phyloP scores from a whole-genome alignment of 2,888 invertebrate genomes.

The Agrochola macilenta region DNA sequence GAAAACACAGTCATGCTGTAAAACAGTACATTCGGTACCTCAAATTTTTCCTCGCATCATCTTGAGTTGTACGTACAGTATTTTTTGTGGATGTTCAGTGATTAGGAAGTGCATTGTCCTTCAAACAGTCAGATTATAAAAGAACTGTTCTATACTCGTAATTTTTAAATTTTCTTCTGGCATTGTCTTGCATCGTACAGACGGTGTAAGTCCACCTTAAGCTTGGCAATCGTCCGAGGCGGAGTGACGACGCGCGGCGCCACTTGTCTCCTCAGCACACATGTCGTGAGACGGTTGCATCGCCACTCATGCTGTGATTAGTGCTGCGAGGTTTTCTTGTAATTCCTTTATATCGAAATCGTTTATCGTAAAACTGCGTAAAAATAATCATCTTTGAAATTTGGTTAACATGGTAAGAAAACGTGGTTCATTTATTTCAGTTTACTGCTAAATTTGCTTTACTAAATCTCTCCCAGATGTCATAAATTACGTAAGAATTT shows the following conservation, averaged over 20 bases:
- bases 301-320: slow-evolving; percentile 63
- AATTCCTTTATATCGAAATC: slow-evolving; percentile 47
- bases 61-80: background rate
- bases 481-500: background rate
- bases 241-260: slow-evolving; percentile 61
- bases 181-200: background rate
- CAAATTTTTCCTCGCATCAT: background rate
- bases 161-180: background rate
- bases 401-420: background rate
- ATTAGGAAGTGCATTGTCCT: background rate
- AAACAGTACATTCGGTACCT: background rate
- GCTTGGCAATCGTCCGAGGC: slow-evolving; percentile 68
- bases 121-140: background rate
- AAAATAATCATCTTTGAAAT: background rate
- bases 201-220: slow-evolving; percentile 32
- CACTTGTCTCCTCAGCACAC: slow-evolving; percentile 80
- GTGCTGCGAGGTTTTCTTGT: slow-evolving; percentile 50
- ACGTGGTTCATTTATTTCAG: background rate
- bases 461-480: background rate
- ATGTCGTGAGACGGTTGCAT: slow-evolving; percentile 65
- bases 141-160: background rate
- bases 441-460: background rate
- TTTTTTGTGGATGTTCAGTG: too few species aligned
- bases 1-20: background rate
- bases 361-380: background rate